Percentiles rank a stretch among this genome's conserved stretches.
phyloP scores from a whole-genome alignment of 2,113 vertebrate species.

The Solea solea region DNA sequence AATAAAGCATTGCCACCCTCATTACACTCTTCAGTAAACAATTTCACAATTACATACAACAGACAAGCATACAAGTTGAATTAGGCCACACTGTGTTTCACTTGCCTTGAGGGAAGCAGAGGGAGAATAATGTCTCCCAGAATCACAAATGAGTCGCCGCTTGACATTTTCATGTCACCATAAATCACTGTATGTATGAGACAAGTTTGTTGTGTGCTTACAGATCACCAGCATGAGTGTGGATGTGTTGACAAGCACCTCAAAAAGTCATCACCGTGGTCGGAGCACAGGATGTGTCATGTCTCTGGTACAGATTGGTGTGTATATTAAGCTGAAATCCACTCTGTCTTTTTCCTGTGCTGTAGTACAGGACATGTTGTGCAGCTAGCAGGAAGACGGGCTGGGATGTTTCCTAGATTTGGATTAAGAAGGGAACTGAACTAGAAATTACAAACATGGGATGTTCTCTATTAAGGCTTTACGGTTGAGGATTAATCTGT shows the following conservation, averaged over 20 bases:
- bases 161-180: constrained; percentile 64
- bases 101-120: constrained; percentile 32
- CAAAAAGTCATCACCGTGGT: constrained; percentile 44
- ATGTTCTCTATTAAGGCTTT: constrained; percentile 63
- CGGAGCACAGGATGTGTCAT: constrained; percentile 6
- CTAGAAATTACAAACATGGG: constrained; percentile 59
- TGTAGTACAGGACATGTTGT: constrained; percentile 30
- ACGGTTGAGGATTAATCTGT: constrained; percentile 66
- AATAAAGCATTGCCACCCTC: constrained; percentile 1
- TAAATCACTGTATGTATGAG: constrained; percentile 59
- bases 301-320: constrained; percentile 12
- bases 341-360: constrained; percentile 28
- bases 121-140: constrained; percentile 47
- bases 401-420: constrained; percentile 65
- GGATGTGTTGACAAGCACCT: constrained; percentile 43
- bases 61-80: constrained; percentile 39
- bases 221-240: constrained; percentile 52
- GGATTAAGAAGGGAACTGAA: constrained; percentile 52
- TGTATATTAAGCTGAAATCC: constrained; percentile 34
- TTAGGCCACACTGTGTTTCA: constrained; percentile 36
- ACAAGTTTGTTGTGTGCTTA: constrained; percentile 25
- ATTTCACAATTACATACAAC: constrained; percentile 40
- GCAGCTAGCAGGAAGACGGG: constrained; percentile 43
- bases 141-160: constrained; percentile 59
- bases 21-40: constrained; percentile 23